These are phyloP conservation scores for Asarcornis scutulata DNA, from an alignment of 2,113 vertebrate genomes.

Conservation along the genomic window DNA sequence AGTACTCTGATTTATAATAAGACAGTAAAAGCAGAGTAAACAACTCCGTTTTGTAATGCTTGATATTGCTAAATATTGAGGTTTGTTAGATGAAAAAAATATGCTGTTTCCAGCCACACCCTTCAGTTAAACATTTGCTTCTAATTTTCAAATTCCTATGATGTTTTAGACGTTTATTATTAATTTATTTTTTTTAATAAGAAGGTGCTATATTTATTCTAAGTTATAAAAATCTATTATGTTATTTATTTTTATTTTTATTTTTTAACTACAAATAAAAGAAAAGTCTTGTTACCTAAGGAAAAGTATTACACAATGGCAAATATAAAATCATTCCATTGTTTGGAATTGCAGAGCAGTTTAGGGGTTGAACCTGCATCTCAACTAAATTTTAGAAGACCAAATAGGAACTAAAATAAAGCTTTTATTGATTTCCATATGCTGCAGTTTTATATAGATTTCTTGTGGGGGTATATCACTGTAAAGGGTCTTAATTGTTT, in stretches of 20 bases:
- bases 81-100: neutral
- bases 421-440: neutral
- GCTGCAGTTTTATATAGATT: neutral
- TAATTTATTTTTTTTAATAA: neutral
- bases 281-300: neutral
- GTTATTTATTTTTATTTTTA: too few species aligned
- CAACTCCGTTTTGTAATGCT: neutral
- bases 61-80: neutral
- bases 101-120: neutral
- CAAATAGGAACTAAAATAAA: neutral
- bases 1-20: neutral
- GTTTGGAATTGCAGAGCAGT: neutral
- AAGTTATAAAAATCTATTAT: neutral
- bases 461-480: neutral
- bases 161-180: neutral
- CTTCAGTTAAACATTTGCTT: neutral
- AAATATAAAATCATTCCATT: neutral
- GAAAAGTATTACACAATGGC: neutral
- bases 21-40: neutral
- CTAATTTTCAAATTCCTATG: neutral
- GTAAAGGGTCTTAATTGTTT: neutral
- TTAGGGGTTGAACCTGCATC: neutral
- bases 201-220: neutral
- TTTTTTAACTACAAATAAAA: too few species aligned
- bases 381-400: neutral